Evolutionary conservation across 2,113 vertebrate genomes (phyloP).

Genomic region (Scytalopus superciliaris): DNA sequence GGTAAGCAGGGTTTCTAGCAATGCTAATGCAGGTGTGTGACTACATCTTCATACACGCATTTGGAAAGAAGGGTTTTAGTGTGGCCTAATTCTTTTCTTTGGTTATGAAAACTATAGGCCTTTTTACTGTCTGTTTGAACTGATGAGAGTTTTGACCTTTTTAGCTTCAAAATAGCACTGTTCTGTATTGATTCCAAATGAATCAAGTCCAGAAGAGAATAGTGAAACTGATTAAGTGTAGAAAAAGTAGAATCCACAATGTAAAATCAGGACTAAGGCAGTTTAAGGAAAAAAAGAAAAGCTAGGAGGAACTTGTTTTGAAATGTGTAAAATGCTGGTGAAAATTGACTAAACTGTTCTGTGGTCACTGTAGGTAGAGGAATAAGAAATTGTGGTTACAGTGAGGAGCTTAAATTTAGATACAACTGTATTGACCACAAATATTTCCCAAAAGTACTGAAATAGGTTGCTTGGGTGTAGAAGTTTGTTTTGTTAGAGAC

Average conservation of each 20-base stretch:
- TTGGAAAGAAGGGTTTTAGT: not conserved
- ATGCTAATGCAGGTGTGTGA: not conserved
- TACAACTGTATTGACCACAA: not conserved
- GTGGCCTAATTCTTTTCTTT: not conserved
- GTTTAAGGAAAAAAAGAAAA: not conserved
- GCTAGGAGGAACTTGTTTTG: not conserved
- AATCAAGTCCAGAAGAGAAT: not conserved
- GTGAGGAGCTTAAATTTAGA: not conserved
- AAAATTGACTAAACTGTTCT: not conserved
- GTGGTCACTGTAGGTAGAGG: not conserved
- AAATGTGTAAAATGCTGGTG: not conserved
- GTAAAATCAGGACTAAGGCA: not conserved
- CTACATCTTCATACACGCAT: accelerated
- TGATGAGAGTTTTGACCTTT: not conserved
- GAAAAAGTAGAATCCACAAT: not conserved
- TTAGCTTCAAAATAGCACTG: not conserved
- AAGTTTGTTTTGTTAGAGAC: not conserved
- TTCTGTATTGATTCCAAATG: not conserved
- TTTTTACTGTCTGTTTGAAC: not conserved
- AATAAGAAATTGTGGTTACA: not conserved
- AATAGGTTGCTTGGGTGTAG: not conserved
- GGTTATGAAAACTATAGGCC: not conserved
- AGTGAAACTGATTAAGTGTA: not conserved
- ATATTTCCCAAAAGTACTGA: not conserved
- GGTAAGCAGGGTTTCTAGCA: constrained; percentile 69